Evolutionary conservation across 2,888 invertebrate species (phyloP), one percentile per base, ranked within the genome.

Genomic region (Standfussiana lucernea): DNA sequence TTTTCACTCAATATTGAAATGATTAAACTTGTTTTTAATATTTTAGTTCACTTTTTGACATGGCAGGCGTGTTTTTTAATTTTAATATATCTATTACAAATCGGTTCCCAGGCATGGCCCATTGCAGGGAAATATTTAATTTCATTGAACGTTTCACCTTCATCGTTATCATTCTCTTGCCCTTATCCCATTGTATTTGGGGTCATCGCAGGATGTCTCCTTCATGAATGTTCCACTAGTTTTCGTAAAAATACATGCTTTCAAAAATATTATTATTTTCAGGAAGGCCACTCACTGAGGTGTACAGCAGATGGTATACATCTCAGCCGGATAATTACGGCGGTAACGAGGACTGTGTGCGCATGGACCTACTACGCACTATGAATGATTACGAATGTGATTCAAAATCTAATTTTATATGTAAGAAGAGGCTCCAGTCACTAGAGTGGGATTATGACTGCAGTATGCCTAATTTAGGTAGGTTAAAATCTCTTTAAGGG

Each of bases 401-500:
- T 4, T 80, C 76, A 6, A 90, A 83, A 21, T 89, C 83, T 59
- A 90, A 93, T 0, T 96, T 93, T 77, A 91, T 95, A 7, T 96
- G 96, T 87, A 95, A 95, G 80, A 89, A 95, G 79, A 89, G 89
- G 0, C 85, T 93, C 0, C 75, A 35, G 7, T 82, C 89, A 0
- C 65, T 95, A 10, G 87, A 93, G 13, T 95, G 94, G 95, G 94
- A 95, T 67, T 47, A 78, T 0, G 59, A 83, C 0, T 95, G 95
- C 79, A 89, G 93, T 59, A 90, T 93, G 74, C 93, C 94, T 0
- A 90, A 94, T 86, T 75, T 67, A 72, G 91, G 95, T 95, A 82
- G 77, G 70, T 37, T 40, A 18, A 24, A 61, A 35, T 5, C 8
- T 35, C 10, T 35, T 2, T 28, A 15, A 28, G 15, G 15, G n/a